These are phyloP conservation scores for Chironomus tentans DNA, from an alignment of 2,888 invertebrate species.

Conservation along the genomic window DNA sequence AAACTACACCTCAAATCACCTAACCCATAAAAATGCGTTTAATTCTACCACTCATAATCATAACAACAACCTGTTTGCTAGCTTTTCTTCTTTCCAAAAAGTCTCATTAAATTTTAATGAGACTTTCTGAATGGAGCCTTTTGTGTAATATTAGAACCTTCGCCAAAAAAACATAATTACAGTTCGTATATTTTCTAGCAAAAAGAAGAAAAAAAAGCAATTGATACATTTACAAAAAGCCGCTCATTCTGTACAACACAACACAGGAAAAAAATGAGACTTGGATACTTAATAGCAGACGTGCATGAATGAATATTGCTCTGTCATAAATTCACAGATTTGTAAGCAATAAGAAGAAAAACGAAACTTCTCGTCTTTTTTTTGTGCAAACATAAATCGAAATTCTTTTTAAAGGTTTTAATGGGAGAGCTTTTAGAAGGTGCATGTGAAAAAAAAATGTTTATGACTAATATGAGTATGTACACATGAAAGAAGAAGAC, in stretches of 20 bases:
- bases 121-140: neutral
- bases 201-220: neutral
- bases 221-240: neutral
- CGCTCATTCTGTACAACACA: no score
- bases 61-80: no score
- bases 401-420: neutral
- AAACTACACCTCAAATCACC: no score
- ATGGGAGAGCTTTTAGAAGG: neutral
- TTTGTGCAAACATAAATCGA: neutral
- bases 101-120: no score
- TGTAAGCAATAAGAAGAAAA: neutral
- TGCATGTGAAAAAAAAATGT: constrained; percentile 1
- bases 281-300: no score
- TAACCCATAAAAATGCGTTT: no score
- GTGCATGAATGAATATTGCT: no score
- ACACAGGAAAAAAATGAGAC: no score
- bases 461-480: neutral
- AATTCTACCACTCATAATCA: no score
- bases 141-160: neutral
- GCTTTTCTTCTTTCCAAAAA: no score
- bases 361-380: neutral
- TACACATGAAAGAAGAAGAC: no score
- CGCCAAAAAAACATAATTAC: neutral
- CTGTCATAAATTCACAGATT: neutral
- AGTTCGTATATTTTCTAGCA: neutral